Evolutionary conservation across 1,140 invertebrate species (phyloP).

Genomic region (Popillia japonica): DNA sequence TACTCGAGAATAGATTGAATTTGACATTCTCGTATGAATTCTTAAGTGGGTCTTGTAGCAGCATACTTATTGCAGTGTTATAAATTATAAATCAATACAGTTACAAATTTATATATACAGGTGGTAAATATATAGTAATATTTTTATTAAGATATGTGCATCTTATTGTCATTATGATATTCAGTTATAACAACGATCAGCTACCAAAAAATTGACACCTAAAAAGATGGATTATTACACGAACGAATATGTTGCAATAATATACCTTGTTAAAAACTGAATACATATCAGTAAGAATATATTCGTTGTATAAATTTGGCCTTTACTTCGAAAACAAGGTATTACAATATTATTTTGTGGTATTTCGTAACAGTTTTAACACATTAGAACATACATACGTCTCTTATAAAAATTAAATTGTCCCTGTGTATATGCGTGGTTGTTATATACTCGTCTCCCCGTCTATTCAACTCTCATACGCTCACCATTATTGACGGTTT

Average conservation of each 20-base stretch:
- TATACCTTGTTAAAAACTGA: slow-evolving; percentile 16
- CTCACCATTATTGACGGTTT: slow-evolving; percentile 13
- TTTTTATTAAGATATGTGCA: not conserved
- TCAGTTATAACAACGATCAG: not conserved
- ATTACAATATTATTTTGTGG: not conserved
- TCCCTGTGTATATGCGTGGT: not conserved
- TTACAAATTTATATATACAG: not conserved
- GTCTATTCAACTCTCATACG: not conserved
- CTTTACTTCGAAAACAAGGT: slow-evolving; percentile 37
- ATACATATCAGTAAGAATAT: slow-evolving; percentile 31
- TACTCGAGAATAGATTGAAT: not conserved
- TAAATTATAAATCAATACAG: not conserved
- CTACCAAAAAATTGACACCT: slow-evolving; percentile 5
- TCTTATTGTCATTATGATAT: slow-evolving; percentile 4
- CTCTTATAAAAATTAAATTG: slow-evolving; percentile 21
- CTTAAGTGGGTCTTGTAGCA: not conserved
- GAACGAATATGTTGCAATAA: slow-evolving; percentile 11
- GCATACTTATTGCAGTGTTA: not conserved
- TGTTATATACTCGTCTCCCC: not conserved
- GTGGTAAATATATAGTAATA: too few relatives aligned
- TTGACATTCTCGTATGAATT: not conserved
- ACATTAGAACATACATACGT: slow-evolving; percentile 1
- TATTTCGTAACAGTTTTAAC: not conserved
- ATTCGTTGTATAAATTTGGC: slow-evolving; percentile 51
- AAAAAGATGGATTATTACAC: slow-evolving; percentile 24